These are phyloP conservation scores for Eupithecia vulgata DNA, from an alignment of 2,888 invertebrate species.

Conservation along the genomic window DNA sequence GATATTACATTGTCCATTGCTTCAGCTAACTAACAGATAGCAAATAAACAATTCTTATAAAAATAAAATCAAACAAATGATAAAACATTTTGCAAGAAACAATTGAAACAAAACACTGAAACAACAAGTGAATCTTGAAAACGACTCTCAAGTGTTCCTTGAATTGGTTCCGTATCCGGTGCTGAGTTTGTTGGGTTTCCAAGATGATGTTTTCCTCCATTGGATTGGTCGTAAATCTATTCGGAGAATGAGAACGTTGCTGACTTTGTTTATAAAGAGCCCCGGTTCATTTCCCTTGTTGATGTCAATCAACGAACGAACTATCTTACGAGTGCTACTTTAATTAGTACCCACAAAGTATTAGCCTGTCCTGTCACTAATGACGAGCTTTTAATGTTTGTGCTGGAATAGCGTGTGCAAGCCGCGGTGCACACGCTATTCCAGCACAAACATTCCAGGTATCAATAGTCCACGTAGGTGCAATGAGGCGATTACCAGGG, in stretches of 20 bases:
- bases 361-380: background rate
- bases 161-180: background rate
- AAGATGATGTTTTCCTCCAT: background rate
- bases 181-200: background rate
- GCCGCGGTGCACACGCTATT: too few species aligned
- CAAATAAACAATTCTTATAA: background rate
- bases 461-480: background rate
- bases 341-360: background rate
- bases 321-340: background rate
- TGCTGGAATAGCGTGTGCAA: too few species aligned
- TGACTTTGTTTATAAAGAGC: background rate
- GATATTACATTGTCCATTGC: too few species aligned
- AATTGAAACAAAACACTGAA: background rate
- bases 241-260: background rate
- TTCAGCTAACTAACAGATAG: background rate
- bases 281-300: background rate
- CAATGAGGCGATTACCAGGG: background rate
- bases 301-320: background rate
- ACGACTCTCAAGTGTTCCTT: background rate
- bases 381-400: background rate
- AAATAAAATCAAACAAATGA: background rate
- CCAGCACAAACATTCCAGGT: background rate
- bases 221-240: constrained; percentile 7
- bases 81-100: background rate
- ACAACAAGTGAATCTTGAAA: background rate